Evolutionary conservation across 1,140 invertebrate species (phyloP).

Genomic region (Choristoneura fumiferana): DNA sequence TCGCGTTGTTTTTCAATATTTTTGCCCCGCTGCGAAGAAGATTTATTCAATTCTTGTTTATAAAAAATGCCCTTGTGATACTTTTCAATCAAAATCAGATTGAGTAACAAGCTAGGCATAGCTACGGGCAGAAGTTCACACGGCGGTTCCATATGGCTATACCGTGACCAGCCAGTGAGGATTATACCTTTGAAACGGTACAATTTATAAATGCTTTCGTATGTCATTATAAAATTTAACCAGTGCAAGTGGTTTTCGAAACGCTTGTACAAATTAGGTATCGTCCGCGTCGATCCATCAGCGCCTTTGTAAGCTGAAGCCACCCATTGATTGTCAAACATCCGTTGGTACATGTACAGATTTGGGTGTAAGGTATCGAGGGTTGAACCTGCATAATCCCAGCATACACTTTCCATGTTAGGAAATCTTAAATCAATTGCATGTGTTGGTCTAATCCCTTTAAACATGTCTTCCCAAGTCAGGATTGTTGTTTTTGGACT

Average conservation of each 20-base stretch:
- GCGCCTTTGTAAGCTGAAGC: slow-evolving; percentile 95
- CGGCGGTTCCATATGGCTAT: slow-evolving; percentile 94
- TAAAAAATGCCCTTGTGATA: slow-evolving; percentile 27
- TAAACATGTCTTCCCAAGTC: slow-evolving; percentile 98
- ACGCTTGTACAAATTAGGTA: slow-evolving; percentile 75
- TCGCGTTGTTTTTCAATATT: no score
- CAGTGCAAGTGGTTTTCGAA: slow-evolving; percentile 59
- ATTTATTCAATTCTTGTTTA: neutral
- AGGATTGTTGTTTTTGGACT: slow-evolving; percentile 85
- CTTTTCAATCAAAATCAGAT: slow-evolving; percentile 50
- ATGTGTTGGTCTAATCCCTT: slow-evolving; percentile 83
- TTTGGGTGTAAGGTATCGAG: slow-evolving; percentile 33
- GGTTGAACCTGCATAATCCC: slow-evolving; percentile 82
- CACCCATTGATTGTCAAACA: slow-evolving; percentile 89
- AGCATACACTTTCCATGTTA: slow-evolving; percentile 92
- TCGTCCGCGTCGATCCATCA: slow-evolving; percentile 87
- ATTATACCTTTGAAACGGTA: slow-evolving; percentile 72
- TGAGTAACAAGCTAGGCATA: slow-evolving; percentile 86
- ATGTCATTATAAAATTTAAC: slow-evolving; percentile 43
- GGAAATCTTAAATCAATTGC: slow-evolving; percentile 85
- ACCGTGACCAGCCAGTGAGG: slow-evolving; percentile 89
- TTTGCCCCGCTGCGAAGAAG: no score
- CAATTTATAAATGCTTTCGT: no score
- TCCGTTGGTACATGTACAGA: slow-evolving; percentile 46
- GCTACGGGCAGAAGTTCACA: slow-evolving; percentile 94